phyloP scores from a whole-genome alignment of 2,113 vertebrate genomes.

The Vombatus ursinus region DNA sequence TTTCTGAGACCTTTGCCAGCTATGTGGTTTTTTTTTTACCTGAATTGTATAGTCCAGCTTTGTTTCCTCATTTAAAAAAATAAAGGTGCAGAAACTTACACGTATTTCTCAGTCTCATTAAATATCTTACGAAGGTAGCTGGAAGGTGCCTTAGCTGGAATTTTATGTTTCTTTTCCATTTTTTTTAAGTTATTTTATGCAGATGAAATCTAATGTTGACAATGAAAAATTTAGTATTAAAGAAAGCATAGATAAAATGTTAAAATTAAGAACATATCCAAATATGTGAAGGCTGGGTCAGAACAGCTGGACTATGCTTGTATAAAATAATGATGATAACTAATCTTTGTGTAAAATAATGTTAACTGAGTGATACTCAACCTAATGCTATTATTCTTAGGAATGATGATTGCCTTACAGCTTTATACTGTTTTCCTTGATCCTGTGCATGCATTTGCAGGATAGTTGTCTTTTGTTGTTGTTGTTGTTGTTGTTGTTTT shows the following conservation, averaged over 20 bases:
- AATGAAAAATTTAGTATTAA: background rate
- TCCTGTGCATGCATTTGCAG: background rate
- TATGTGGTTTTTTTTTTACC: background rate
- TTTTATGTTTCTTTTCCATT: background rate
- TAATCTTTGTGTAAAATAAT: background rate
- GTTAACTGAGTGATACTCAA: too few species aligned
- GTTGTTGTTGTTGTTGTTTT: too few species aligned
- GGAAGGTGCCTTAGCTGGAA: background rate
- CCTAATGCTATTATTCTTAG: background rate
- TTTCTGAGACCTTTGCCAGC: background rate
- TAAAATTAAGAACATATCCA: too few species aligned
- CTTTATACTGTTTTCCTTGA: background rate
- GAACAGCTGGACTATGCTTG: background rate
- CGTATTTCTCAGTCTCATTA: background rate
- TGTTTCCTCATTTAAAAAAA: background rate
- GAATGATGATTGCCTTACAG: background rate
- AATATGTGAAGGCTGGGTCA: background rate
- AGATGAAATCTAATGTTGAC: background rate
- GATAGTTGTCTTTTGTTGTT: background rate
- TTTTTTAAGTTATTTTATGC: background rate
- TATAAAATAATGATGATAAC: background rate
- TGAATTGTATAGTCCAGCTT: background rate
- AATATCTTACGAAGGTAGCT: background rate
- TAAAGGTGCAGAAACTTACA: too few species aligned
- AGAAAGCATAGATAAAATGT: background rate